A percentile compares a stretch with the other conserved stretches of the same genome.
Conservation (phyloP, 1,140 invertebrate genomes). For the Nebria ingens region DNA sequence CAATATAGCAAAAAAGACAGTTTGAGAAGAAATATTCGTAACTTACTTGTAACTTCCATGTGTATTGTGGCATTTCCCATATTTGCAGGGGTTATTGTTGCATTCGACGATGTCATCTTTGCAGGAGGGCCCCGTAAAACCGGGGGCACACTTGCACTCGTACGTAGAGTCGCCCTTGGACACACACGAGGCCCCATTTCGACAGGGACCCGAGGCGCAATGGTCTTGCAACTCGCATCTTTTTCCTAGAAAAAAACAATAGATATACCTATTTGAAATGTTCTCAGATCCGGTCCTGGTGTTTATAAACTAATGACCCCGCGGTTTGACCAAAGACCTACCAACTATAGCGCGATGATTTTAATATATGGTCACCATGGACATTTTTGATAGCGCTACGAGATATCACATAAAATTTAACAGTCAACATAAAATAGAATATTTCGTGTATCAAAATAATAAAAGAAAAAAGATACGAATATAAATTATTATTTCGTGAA, state of each 20-base stretch:
- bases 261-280: background rate
- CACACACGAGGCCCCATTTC: constrained; percentile 74
- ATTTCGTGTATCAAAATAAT: too few species aligned
- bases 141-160: constrained; percentile 73
- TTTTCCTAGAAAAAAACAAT: constrained; percentile 50
- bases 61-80: constrained; percentile 72
- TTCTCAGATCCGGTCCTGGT: background rate
- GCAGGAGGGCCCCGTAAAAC: constrained; percentile 78
- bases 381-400: too few species aligned
- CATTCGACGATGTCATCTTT: constrained; percentile 87
- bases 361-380: background rate
- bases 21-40: too few species aligned
- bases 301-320: background rate
- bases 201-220: constrained; percentile 78
- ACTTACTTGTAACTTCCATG: constrained; percentile 85
- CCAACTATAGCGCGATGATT: background rate
- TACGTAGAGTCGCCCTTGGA: constrained; percentile 63
- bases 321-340: background rate
- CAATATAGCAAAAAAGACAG: too few species aligned
- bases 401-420: constrained; percentile 4
- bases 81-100: constrained; percentile 59
- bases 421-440: background rate
- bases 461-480: background rate
- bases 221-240: constrained; percentile 82
- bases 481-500: background rate